Evolutionary conservation across 1,140 invertebrate genomes (phyloP), one percentile per base, ranked within the genome.

Genomic region (Heliconius hewitsoni): DNA sequence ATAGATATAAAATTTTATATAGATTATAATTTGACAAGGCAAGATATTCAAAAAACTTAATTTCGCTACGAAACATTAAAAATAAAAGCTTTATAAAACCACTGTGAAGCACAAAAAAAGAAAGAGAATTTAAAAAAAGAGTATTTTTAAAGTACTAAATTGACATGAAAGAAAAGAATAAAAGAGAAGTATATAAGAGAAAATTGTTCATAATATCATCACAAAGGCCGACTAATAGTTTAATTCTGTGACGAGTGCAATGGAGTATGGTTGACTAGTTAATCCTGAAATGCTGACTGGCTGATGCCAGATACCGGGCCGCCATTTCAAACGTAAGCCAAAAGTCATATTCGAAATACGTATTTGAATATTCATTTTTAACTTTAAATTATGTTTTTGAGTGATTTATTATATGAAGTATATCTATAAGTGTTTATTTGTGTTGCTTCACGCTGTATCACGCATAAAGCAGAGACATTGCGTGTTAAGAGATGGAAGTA

Each of bases 211-310:
- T 66, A 66, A 66, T 39, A 55, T 66, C 60, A 66, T 66, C 23
- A 66, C 60, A 52, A 60, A 71, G 73, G 50, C 27, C n/a, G 71
- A 16, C 42, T 80, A 76, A 75, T 80, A 55, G 73, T 60, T 76
- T 80, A 76, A 80, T 60, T 60, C 79, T 73, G 34, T 57, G 50
- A 77, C 71, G 57, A 77, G 76, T 70, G 37, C 19, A 77, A 52
- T 57, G 76, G 27, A 23, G 19, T 23, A 30, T 34, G 76, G 81
- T 80, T 85, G 87, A 86, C 81, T 84, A 76, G 82, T 76, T 87
- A 87, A 89, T 86, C 87, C 87, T 79, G 37, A 84, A 87, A 89
- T 83, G 85, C 84, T 87, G 81, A 86, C 60, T 85, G 87, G 84
- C 46, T 74, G 73, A 74, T 50, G 73, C 72, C 72, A 70, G 73